Base-by-base conservation (phyloP, 2,797 vertebrate species). In the Sebastes nivosus region DNA sequence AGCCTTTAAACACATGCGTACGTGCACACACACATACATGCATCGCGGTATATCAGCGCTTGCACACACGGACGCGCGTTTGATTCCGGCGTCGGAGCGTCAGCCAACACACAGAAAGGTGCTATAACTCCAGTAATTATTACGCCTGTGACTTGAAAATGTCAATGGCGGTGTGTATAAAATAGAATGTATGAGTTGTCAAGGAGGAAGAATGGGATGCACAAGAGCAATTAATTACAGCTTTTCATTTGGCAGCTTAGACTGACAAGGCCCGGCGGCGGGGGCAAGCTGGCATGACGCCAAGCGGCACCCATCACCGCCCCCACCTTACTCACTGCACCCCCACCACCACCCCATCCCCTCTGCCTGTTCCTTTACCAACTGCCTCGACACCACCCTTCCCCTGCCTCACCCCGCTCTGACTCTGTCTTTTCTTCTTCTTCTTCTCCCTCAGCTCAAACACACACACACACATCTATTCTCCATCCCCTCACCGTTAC, bases 91-190 rank as follows among this genome's bases (percentile, higher is more conserved):
- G 91, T 96, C 96, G 95, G 95, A 94, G 92, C 94, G 88, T 92
- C 89, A 92, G 93, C 95, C 95, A 92, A 93, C 93, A 95, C 95
- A 95, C 95, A 95, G 96, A 96, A 97, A 97, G 97, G 97, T 97
- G 97, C 96, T 97, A 97, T 97, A 97, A 97, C 97, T 96, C 96
- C 93, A 89, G 96, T 97, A 97, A 98, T 97, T 97, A 97, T 96
- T 96, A 96, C 93, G 96, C 96, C 95, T 94, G 94, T 95, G 94
- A 97, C 96, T 97, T 95, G 95, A 95, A 97, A 97, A 97, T 96
- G 97, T 96, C 96, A 97, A 95, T 95, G 91, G 95, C 94, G 84
- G 94, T 95, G 96, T 96, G 95, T 95, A 95, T 96, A 95, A 96
- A 96, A 96, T 95, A 96, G 92, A 95, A 95, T 93, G 94, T 95